Base-by-base conservation (phyloP, 2,113 vertebrate genomes). In the Neotoma lepida region DNA sequence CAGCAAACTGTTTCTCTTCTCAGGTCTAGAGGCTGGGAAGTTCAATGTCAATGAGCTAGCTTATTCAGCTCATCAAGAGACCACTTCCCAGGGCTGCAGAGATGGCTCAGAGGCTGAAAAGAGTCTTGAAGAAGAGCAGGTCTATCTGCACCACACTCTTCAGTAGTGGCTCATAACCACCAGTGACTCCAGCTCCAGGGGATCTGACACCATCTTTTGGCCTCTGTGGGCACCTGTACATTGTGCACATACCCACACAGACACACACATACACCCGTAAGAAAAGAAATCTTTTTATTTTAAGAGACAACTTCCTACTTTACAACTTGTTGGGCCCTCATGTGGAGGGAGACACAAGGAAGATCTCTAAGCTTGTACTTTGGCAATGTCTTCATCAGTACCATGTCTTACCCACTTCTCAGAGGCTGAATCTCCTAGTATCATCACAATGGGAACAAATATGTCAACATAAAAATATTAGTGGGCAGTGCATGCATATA, bases 271-370 rank as follows among this genome's bases (percentile, higher is more conserved):
- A 20, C 39, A 84, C 24, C 63, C 8, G 41, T 33, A 46, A 84
- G 24, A 33, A 84, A 63, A 44, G 46, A 64, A 84, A 33, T 10
- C 4, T 13, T 14, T 58, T 41, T 26, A n/a, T 26, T 41, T 76
- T 49, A 78, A 64, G 30, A 22, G 30, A 86, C 0, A 22, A 9
- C 5, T 49, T 35, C 18, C 18, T 24, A 30, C 0, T 46, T 66
- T 35, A 49, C 15, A 64, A 17, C 26, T 18, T 49, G 82, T 35
- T 10, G 1, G 8, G 28, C 66, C 22, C 46, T 17, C 22, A n/a
- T 5, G 13, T 9, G 22, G 17, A 17, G 6, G 0, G 1, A 63
- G n/a, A 20, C 6, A 35, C 41, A 26, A 33, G 63, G 24, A 5
- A 49, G 49, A 3, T n/a, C 41, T 49, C 41, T 61, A 46, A 46